phyloP scores from a whole-genome alignment of 1,140 invertebrate species.

The Zelostemma sp. region DNA sequence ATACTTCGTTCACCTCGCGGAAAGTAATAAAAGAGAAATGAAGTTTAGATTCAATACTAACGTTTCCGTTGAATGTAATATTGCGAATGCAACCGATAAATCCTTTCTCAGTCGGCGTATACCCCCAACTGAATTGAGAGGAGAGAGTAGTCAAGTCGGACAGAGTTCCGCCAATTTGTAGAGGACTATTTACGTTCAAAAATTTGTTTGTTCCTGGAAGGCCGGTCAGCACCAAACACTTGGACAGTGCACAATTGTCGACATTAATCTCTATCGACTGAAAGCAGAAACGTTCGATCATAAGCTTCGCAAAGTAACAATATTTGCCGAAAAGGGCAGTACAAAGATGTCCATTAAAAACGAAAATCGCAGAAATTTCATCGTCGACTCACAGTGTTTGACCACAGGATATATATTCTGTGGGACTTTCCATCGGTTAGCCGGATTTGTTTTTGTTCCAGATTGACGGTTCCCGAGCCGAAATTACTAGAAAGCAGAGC shows the following conservation, averaged over 20 bases:
- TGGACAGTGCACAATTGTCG: constrained; percentile 79
- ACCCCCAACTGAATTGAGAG: constrained; percentile 74
- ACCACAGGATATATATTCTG: constrained; percentile 84
- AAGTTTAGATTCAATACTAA: constrained; percentile 53
- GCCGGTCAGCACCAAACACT: constrained; percentile 78
- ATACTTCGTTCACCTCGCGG: background rate
- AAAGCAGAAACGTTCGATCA: constrained; percentile 22
- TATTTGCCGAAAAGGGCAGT: too few species aligned
- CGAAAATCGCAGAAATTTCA: background rate
- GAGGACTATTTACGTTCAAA: constrained; percentile 88
- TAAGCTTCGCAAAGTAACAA: too few species aligned
- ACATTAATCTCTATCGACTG: constrained; percentile 81
- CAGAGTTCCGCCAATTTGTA: constrained; percentile 87
- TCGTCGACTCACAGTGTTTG: constrained; percentile 70
- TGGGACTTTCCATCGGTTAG: constrained; percentile 85
- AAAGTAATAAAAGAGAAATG: background rate
- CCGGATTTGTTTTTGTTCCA: constrained; percentile 81
- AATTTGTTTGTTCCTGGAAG: constrained; percentile 81
- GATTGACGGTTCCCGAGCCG: constrained; percentile 82
- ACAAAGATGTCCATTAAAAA: too few species aligned
- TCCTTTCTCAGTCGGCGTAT: constrained; percentile 75
- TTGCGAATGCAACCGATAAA: constrained; percentile 91
- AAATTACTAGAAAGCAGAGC: constrained; percentile 90
- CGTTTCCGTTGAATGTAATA: constrained; percentile 83
- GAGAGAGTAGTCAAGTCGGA: constrained; percentile 74